Evolutionary conservation across 2,113 vertebrate species (phyloP), one percentile per base, ranked within the genome.

Genomic region (Hippocampus comes): DNA sequence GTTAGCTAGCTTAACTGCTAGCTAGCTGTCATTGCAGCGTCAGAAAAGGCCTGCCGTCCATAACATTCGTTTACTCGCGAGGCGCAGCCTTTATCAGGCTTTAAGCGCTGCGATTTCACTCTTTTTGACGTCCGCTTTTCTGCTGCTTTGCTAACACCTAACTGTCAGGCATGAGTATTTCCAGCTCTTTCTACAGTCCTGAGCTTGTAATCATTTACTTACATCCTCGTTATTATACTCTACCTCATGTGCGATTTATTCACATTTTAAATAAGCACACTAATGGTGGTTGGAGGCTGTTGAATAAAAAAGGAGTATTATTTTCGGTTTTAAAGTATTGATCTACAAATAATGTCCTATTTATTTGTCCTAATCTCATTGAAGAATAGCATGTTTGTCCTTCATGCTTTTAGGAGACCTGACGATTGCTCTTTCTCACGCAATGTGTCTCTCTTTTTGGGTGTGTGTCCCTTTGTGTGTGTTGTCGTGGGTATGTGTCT

Each of bases 1-100:
- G 9, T 15, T 59, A 14, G 11, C 56, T 59, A 59, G 12, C 12
- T 27, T 23, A 7, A 30, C 3, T 64, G 75, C 72, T 66, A 70
- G 71, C 75, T 83, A 75, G 79, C 83, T 86, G 84, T 88, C 84
- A 85, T 79, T 85, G 87, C 82, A 80, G 74, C 85, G 86, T 87
- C 83, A 84, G 81, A 63, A 25, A 18, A 70, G 23, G 68, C 55
- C 81, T 18, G 23, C 21, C 63, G 41, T 46, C 42, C 42, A 25
- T 17, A 46, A 66, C 42, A 23, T 46, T 2, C 11, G 5, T 46
- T 60, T 14, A 25, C 23, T 12, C n/a, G 23, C 7, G 8, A 21
- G 51, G 20, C 51, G 21, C 51, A 53, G 51, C 20, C 51, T 21
- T 53, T 21, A 21, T 53, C 2, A 9, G 21, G 21, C 20, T 53